Evolutionary conservation across 2,113 vertebrate genomes (phyloP).

Genomic region (Sprattus sprattus): DNA sequence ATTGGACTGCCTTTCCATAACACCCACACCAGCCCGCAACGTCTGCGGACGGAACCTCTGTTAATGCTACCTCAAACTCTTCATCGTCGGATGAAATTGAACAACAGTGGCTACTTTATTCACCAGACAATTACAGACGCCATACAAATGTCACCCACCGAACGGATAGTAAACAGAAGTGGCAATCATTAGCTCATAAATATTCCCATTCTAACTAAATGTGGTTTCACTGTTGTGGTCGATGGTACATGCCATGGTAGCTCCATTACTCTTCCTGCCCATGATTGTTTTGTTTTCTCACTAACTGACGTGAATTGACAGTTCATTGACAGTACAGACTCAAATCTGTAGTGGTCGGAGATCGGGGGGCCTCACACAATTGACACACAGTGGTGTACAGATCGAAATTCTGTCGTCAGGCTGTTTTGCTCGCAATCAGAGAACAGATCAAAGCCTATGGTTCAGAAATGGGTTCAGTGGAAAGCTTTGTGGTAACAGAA

Average conservation of each 20-base stretch:
- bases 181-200: slow-evolving; percentile 36
- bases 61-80: slow-evolving; percentile 30
- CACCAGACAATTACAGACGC: background rate
- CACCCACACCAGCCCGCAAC: slow-evolving; percentile 13
- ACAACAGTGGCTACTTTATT: background rate
- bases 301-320: background rate
- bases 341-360: background rate
- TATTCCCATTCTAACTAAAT: background rate
- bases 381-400: background rate
- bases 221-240: background rate
- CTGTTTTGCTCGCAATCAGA: background rate
- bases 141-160: background rate
- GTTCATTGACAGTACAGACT: background rate
- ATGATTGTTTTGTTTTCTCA: background rate
- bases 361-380: background rate
- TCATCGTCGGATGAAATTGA: no score
- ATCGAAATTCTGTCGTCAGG: background rate
- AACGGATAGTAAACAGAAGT: slow-evolving; percentile 31
- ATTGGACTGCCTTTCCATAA: slow-evolving; percentile 55
- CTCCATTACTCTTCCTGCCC: background rate
- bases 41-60: slow-evolving; percentile 44
- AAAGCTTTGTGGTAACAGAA: background rate
- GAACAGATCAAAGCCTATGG: background rate
- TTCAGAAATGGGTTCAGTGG: background rate
- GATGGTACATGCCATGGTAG: background rate